These are phyloP conservation scores for Bergia puertoricense DNA, from an alignment of 92 coral and sea anemone genomes.

Conservation along the genomic window DNA sequence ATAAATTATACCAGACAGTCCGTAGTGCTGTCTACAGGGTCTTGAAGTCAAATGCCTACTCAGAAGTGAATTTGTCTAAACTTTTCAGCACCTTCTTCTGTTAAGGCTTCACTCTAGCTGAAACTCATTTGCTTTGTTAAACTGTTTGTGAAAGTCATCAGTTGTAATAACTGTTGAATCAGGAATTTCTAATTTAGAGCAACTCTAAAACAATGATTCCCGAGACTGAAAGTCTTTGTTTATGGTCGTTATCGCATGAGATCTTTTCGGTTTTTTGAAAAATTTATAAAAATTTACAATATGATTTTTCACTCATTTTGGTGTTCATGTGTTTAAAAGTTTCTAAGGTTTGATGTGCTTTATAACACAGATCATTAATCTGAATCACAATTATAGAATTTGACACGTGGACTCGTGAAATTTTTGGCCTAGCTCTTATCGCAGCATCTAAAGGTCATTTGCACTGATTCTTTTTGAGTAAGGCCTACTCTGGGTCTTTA, in stretches of 20 bases:
- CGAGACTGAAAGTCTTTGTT: neutral
- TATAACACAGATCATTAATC: too few relatives aligned
- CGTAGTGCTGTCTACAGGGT: conserved; percentile 59
- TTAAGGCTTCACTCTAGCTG: conserved; percentile 6
- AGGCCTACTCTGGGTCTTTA: too few relatives aligned
- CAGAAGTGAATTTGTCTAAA: conserved; percentile 90
- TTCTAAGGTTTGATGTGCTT: too few relatives aligned
- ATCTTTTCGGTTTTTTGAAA: too few relatives aligned
- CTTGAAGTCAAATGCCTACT: conserved; percentile 81
- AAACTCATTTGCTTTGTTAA: neutral
- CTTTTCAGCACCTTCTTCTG: conserved; percentile 66
- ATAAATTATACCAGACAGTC: conserved; percentile 55
- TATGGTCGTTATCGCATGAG: neutral
- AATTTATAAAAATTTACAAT: too few relatives aligned
- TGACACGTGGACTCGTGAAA: too few relatives aligned
- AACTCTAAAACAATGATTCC: neutral
- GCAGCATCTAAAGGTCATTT: too few relatives aligned
- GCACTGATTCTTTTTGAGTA: too few relatives aligned
- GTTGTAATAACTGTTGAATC: neutral
- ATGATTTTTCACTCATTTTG: too few relatives aligned
- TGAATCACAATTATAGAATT: too few relatives aligned
- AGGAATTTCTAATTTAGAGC: neutral
- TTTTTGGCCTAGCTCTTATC: too few relatives aligned
- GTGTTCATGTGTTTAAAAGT: too few relatives aligned
- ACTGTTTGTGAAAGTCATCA: neutral